A percentile compares a stretch with the other conserved stretches of the same genome.
phyloP scores from a whole-genome alignment of 2,888 invertebrate genomes.

The Synergus japonicus region DNA sequence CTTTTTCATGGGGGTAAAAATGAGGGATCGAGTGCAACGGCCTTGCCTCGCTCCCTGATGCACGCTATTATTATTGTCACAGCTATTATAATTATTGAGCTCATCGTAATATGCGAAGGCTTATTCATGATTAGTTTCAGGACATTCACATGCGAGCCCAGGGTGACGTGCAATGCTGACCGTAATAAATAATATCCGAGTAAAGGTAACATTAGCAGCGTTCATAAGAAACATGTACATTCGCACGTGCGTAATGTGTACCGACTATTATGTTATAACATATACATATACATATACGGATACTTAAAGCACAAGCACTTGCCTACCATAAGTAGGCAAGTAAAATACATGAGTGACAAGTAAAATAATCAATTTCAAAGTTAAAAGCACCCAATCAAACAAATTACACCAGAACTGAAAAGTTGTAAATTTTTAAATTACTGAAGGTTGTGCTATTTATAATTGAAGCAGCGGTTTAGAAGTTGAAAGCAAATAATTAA shows the following conservation, averaged over 20 bases:
- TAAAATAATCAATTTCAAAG: not conserved
- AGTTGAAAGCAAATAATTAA: too few species aligned
- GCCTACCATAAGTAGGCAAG: not conserved
- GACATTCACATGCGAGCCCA: constrained; percentile 55
- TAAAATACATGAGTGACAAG: not conserved
- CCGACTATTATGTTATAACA: not conserved
- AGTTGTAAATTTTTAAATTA: too few species aligned
- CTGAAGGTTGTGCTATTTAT: too few species aligned
- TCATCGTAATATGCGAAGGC: constrained; percentile 64
- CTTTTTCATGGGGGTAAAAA: not conserved
- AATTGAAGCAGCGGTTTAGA: too few species aligned
- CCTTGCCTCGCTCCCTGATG: constrained; percentile 57
- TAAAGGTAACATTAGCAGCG: constrained; percentile 26
- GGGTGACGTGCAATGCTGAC: constrained; percentile 54
- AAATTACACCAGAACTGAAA: too few species aligned
- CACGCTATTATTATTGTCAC: constrained; percentile 71
- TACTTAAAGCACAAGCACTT: not conserved
- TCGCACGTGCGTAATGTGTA: constrained; percentile 11
- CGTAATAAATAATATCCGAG: constrained; percentile 57
- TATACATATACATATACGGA: not conserved
- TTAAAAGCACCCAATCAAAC: too few species aligned
- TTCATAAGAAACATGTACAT: constrained; percentile 24
- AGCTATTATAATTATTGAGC: constrained; percentile 71
- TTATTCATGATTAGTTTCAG: constrained; percentile 63
- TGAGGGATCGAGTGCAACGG: constrained; percentile 60